Percentiles rank a stretch among this genome's conserved stretches.
phyloP scores from a whole-genome alignment of 2,797 vertebrate species.

The Mus minutoides region DNA sequence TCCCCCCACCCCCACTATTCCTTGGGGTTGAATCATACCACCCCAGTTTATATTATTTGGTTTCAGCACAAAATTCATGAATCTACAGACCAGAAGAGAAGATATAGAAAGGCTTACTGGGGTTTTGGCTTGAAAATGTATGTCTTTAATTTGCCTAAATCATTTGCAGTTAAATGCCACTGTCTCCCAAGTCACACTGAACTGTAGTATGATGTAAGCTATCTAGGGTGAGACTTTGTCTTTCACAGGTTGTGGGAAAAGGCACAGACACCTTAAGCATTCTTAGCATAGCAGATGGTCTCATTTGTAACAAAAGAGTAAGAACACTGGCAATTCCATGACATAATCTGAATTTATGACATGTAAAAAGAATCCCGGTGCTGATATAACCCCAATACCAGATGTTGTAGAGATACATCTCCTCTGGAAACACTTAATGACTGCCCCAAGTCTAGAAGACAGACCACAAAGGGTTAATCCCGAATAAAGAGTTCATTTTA shows the following conservation, averaged over 20 bases:
- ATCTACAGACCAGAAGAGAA: neutral
- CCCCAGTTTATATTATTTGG: neutral
- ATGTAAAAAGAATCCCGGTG: neutral
- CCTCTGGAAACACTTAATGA: neutral
- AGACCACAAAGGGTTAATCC: conserved; percentile 59
- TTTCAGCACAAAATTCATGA: conserved; percentile 11
- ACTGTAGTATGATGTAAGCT: conserved; percentile 20
- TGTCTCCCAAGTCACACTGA: conserved; percentile 27
- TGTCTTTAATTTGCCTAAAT: conserved; percentile 54
- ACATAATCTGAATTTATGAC: neutral
- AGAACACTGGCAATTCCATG: conserved; percentile 36
- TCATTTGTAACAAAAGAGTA: conserved; percentile 63
- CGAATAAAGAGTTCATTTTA: conserved; percentile 66
- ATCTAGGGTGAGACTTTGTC: conserved; percentile 40
- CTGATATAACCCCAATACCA: neutral
- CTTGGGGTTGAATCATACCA: neutral
- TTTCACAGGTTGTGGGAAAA: conserved; percentile 57
- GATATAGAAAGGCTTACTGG: neutral
- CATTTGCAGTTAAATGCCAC: conserved; percentile 53
- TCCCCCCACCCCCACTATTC: neutral
- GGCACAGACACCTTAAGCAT: conserved; percentile 28
- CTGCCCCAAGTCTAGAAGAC: conserved; percentile 27
- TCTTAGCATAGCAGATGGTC: conserved; percentile 7
- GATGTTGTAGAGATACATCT: neutral
- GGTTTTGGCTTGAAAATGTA: conserved; percentile 56